Conservation (phyloP, 2,797 vertebrate species). For the Cyprinella venusta region DNA sequence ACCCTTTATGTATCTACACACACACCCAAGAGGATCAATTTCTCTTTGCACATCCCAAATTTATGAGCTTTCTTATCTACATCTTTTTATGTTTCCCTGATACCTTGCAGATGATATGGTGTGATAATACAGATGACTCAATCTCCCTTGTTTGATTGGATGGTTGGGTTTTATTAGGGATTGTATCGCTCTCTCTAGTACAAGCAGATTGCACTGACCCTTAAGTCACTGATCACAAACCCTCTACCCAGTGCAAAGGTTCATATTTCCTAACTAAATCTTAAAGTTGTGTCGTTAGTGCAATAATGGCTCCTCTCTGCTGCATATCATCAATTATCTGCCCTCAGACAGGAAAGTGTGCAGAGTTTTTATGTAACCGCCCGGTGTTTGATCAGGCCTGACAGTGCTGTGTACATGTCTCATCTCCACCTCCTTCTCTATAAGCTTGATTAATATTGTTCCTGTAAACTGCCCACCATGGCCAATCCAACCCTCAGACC, state of each 20-base stretch:
- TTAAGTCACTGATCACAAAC: not conserved
- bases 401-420: constrained; percentile 16
- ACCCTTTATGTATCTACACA: not conserved
- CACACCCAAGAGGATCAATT: not conserved
- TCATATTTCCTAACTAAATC: constrained; percentile 32
- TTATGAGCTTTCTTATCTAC: constrained; percentile 57
- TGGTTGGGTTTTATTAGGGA: constrained; percentile 17
- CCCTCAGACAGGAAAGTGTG: constrained; percentile 6
- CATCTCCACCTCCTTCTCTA: constrained; percentile 1
- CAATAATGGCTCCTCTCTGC: not conserved
- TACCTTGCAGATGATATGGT: constrained; percentile 49
- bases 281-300: not conserved
- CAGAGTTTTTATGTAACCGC: constrained; percentile 28
- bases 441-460: constrained; percentile 23
- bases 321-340: constrained; percentile 9
- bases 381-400: constrained; percentile 25
- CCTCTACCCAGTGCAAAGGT: constrained; percentile 45
- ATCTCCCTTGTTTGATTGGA: constrained; percentile 30
- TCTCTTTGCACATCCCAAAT: constrained; percentile 33
- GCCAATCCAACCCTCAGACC: not conserved
- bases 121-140: constrained; percentile 44
- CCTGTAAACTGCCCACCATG: not conserved
- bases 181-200: not conserved
- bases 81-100: constrained; percentile 41
- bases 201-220: constrained; percentile 5